These are phyloP conservation scores for Scelioninae gen. 1 DNA, from an alignment of 2,888 invertebrate species.

Conservation along the genomic window DNA sequence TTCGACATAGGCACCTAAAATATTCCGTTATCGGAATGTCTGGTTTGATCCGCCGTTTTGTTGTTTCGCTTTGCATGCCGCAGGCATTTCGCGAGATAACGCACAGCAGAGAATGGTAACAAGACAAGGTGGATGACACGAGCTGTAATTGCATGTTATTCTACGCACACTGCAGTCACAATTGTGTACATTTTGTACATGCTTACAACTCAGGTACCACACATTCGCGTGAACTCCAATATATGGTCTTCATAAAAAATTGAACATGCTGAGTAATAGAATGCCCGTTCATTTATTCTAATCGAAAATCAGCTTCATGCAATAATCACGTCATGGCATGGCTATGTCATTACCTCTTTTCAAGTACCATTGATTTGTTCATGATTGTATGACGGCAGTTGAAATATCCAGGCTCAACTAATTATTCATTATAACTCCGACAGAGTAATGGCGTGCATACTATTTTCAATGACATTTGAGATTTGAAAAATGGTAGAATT, in stretches of 20 bases:
- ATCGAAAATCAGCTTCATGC: constrained; percentile 51
- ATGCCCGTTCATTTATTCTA: constrained; percentile 39
- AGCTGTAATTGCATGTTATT: constrained; percentile 83
- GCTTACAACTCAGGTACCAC: constrained; percentile 3
- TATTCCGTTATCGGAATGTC: constrained; percentile 78
- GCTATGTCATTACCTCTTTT: constrained; percentile 54
- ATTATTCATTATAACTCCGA: constrained; percentile 26
- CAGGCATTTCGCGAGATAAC: constrained; percentile 80
- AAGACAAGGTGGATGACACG: constrained; percentile 83
- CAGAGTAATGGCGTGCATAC: constrained; percentile 22
- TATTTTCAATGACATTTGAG: constrained; percentile 19
- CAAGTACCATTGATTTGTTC: constrained; percentile 42
- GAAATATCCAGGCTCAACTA: constrained; percentile 27
- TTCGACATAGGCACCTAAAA: constrained; percentile 59
- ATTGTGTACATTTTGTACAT: constrained; percentile 57
- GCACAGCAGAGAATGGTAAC: constrained; percentile 79
- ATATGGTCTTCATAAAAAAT: constrained; percentile 42
- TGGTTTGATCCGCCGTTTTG: constrained; percentile 72
- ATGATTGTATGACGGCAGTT: constrained; percentile 29
- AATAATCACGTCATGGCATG: constrained; percentile 37
- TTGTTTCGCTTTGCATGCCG: constrained; percentile 76
- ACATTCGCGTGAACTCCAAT: constrained; percentile 7
- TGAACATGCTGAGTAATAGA: constrained; percentile 31
- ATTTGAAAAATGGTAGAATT: background rate
- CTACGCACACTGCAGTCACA: constrained; percentile 71